phyloP scores from a whole-genome alignment of 2,888 invertebrate genomes.

The Ectobius pallidus region DNA sequence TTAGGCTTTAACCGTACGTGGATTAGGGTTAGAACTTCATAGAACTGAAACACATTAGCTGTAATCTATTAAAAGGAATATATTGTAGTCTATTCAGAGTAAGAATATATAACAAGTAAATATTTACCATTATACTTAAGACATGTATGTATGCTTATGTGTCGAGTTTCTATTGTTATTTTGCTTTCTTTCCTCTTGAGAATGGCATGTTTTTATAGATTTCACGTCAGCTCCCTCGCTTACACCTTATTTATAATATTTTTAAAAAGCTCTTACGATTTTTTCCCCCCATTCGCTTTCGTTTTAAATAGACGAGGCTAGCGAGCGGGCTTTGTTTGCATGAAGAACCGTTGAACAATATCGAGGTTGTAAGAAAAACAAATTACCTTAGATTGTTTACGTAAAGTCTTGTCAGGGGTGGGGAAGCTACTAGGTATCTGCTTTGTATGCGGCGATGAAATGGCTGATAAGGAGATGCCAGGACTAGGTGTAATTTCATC shows the following conservation, averaged over 20 bases:
- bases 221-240: constrained; percentile 26
- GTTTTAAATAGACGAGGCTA: constrained; percentile 13
- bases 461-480: no score
- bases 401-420: constrained; percentile 16
- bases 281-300: neutral
- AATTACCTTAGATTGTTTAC: constrained; percentile 27
- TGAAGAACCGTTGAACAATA: constrained; percentile 17
- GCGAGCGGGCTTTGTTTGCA: constrained; percentile 16
- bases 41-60: no score
- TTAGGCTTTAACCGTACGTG: no score
- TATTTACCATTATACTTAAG: no score
- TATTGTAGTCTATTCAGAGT: no score
- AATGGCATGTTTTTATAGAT: constrained; percentile 34
- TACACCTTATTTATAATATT: constrained; percentile 8
- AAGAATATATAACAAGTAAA: no score
- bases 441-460: no score
- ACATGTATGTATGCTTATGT: constrained; percentile 4
- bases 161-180: neutral
- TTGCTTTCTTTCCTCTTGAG: neutral
- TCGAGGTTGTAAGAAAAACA: constrained; percentile 18
- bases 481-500: no score
- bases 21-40: no score
- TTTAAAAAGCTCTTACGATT: constrained; percentile 16
- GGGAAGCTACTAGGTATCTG: no score
- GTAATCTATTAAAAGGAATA: no score